A percentile compares a stretch with the other conserved stretches of the same genome.
Conservation (phyloP, 2,888 invertebrate genomes). For the Agonum fuliginosum region DNA sequence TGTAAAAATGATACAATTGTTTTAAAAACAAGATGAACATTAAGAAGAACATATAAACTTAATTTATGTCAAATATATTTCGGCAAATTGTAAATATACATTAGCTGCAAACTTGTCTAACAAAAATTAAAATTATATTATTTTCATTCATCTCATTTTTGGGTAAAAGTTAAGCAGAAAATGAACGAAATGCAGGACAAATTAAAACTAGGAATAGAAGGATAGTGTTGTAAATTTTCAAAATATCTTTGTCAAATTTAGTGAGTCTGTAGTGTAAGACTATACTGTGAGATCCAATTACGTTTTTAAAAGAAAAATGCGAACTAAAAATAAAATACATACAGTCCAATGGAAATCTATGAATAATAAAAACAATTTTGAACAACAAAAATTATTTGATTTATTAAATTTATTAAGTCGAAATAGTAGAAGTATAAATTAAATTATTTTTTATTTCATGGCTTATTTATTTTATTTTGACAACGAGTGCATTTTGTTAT, state of each 20-base stretch:
- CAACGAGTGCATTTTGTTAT: no score
- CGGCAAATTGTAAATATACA: no score
- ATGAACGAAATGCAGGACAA: slow-evolving; percentile 10
- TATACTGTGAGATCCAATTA: background rate
- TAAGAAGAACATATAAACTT: no score
- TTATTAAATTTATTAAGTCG: no score
- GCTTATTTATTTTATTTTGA: no score
- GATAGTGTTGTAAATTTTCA: slow-evolving; percentile 53
- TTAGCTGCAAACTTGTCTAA: no score
- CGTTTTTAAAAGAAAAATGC: background rate
- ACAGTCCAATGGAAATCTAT: slow-evolving; percentile 42
- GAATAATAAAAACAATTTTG: slow-evolving; percentile 30
- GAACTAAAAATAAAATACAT: slow-evolving; percentile 1
- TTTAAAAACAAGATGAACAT: no score
- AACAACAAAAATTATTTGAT: background rate
- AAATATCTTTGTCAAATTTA: background rate
- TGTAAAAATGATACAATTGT: no score
- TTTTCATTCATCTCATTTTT: slow-evolving; percentile 7
- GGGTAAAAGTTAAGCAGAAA: slow-evolving; percentile 4
- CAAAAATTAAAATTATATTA: background rate
- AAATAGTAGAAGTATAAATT: no score
- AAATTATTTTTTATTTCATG: no score
- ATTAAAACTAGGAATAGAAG: slow-evolving; percentile 39
- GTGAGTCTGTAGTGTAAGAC: background rate
- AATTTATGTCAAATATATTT: no score